phyloP scores from a whole-genome alignment of 1,140 invertebrate species.

The Condylostylus longicornis region DNA sequence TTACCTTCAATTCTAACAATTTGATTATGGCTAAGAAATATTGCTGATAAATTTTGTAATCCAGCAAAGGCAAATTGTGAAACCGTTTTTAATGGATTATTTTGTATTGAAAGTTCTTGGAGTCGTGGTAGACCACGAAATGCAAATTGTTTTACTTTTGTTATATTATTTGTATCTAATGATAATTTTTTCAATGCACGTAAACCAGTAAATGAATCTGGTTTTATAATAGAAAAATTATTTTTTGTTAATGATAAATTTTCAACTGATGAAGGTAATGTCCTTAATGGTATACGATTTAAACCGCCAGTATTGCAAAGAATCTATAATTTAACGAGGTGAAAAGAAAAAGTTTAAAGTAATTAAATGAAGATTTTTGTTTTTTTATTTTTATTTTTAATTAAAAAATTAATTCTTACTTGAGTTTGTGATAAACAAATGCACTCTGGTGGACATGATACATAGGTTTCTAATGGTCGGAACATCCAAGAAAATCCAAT shows the following conservation, averaged over 20 bases:
- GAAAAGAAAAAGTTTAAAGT: slow-evolving; percentile 1
- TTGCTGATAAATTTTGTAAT: slow-evolving; percentile 59
- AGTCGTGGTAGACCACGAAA: slow-evolving; percentile 61
- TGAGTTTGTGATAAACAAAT: slow-evolving; percentile 68
- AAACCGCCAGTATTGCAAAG: slow-evolving; percentile 70
- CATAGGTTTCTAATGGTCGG: slow-evolving; percentile 31
- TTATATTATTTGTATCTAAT: slow-evolving; percentile 66
- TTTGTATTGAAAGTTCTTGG: slow-evolving; percentile 62
- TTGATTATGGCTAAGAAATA: slow-evolving; percentile 60
- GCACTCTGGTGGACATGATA: slow-evolving; percentile 53
- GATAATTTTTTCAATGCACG: slow-evolving; percentile 53
- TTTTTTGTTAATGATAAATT: slow-evolving; percentile 68
- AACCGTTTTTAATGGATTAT: slow-evolving; percentile 58
- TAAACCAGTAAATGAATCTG: slow-evolving; percentile 60
- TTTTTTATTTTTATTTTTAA: slow-evolving; percentile 13
- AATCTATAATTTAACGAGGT: slow-evolving; percentile 40
- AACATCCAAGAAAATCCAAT: slow-evolving; percentile 33
- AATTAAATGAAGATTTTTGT: not conserved
- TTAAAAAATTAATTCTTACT: too few species aligned
- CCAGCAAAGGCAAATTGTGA: slow-evolving; percentile 67
- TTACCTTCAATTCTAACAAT: slow-evolving; percentile 61
- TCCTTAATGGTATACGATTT: slow-evolving; percentile 54
- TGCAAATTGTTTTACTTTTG: slow-evolving; percentile 61
- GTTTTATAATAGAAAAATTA: slow-evolving; percentile 57
- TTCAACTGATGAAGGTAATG: slow-evolving; percentile 55